Conservation (phyloP, 2,113 vertebrate species). For the Drymodes brunneopygia region DNA sequence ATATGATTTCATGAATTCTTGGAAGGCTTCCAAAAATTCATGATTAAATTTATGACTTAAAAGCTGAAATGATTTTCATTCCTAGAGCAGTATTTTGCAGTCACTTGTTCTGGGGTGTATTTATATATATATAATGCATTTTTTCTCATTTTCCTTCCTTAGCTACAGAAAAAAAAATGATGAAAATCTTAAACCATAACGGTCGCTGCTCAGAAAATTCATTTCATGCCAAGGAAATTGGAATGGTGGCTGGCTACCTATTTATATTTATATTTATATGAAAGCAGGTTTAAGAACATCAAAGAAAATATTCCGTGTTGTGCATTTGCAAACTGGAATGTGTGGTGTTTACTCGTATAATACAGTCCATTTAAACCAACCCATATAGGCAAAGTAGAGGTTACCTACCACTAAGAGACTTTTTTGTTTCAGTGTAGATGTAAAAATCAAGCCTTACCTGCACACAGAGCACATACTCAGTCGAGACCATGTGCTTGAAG, state of each 20-base stretch:
- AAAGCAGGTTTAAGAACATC: conserved; percentile 50
- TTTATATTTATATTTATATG: background rate
- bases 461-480: conserved; percentile 83
- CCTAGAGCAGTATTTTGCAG: conserved; percentile 46
- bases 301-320: background rate
- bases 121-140: conserved; percentile 32
- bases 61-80: conserved; percentile 36
- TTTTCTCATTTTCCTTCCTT: conserved; percentile 31
- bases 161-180: background rate
- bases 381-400: background rate
- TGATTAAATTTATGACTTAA: conserved; percentile 54
- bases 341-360: background rate
- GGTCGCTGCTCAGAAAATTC: background rate
- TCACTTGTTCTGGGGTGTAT: conserved; percentile 4
- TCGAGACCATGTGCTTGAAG: conserved; percentile 82
- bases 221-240: conserved; percentile 36
- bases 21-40: conserved; percentile 28
- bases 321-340: background rate
- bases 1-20: conserved; percentile 43
- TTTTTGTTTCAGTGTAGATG: background rate
- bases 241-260: conserved; percentile 18
- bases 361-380: background rate
- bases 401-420: background rate
- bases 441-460: conserved; percentile 75
- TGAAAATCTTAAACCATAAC: conserved; percentile 33